Conservation (phyloP, 2,888 invertebrate genomes). For the Drosophila glabriapex region DNA sequence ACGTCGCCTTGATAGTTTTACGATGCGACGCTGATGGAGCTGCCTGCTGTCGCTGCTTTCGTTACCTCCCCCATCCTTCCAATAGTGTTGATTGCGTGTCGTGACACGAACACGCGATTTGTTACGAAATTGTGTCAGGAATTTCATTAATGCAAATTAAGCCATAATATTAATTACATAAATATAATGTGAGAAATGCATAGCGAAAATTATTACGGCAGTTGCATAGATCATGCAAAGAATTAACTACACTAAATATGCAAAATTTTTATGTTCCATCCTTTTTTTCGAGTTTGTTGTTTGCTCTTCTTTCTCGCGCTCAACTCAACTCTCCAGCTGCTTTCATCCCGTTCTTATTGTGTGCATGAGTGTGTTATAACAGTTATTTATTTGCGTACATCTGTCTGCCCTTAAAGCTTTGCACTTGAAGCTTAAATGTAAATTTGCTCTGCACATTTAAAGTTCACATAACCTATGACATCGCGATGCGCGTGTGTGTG, state of each 20-base stretch:
- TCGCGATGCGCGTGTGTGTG: slow-evolving; percentile 1
- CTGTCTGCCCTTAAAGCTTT: slow-evolving; percentile 31
- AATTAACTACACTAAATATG: not conserved
- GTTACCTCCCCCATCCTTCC: not conserved
- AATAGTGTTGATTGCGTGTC: not conserved
- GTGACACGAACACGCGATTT: not conserved
- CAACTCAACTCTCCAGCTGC: not conserved
- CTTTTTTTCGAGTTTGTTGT: not conserved
- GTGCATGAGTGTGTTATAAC: slow-evolving; percentile 34
- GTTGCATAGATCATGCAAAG: not conserved
- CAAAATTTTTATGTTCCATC: not conserved
- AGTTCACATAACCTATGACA: slow-evolving; percentile 47
- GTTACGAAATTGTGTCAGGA: not conserved
- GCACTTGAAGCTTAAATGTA: slow-evolving; percentile 49
- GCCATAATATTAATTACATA: not conserved
- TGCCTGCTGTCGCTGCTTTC: slow-evolving; percentile 12
- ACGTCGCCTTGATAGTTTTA: slow-evolving; percentile 50
- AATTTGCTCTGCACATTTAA: slow-evolving; percentile 55
- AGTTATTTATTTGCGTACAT: slow-evolving; percentile 56
- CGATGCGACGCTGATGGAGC: slow-evolving; percentile 32
- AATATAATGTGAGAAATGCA: not conserved
- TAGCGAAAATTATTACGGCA: not conserved
- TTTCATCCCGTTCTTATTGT: slow-evolving; percentile 1
- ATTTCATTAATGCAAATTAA: not conserved
- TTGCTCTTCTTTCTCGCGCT: not conserved